phyloP scores from a whole-genome alignment of 2,797 vertebrate species.

The Sardinella longiceps region DNA sequence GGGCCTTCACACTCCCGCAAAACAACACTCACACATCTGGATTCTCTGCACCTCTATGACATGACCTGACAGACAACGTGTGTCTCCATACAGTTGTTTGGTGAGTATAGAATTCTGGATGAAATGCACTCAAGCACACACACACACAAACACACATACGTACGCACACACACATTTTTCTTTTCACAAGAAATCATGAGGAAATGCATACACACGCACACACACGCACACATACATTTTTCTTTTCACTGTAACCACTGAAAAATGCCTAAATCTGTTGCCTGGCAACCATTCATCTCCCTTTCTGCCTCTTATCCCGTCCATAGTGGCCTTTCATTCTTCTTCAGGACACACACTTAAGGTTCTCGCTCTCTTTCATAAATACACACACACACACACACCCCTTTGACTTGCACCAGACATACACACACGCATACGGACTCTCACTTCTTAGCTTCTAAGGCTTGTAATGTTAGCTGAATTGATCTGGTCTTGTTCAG shows the following conservation, averaged over 20 bases:
- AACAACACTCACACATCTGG: background rate
- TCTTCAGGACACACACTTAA: conserved; percentile 53
- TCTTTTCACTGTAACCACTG: conserved; percentile 53
- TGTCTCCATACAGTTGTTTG: background rate
- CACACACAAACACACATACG: conserved; percentile 14
- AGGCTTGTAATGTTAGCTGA: background rate
- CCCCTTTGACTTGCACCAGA: background rate
- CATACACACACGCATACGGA: background rate
- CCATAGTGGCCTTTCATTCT: conserved; percentile 34
- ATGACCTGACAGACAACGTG: background rate
- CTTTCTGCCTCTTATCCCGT: conserved; percentile 46
- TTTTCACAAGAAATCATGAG: no score
- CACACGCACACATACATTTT: conserved; percentile 12
- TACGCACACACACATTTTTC: conserved; percentile 22
- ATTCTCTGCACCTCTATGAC: background rate
- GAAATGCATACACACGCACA: background rate
- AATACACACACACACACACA: background rate
- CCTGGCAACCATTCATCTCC: conserved; percentile 71
- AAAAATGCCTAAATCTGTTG: conserved; percentile 70
- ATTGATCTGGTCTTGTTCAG: background rate
- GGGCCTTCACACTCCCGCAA: background rate
- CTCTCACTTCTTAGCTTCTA: background rate
- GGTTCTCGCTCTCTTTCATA: conserved; percentile 11
- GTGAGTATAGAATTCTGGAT: background rate
- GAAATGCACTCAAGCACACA: background rate